phyloP scores from a whole-genome alignment of 2,113 vertebrate genomes.

The Thomomys bottae region DNA sequence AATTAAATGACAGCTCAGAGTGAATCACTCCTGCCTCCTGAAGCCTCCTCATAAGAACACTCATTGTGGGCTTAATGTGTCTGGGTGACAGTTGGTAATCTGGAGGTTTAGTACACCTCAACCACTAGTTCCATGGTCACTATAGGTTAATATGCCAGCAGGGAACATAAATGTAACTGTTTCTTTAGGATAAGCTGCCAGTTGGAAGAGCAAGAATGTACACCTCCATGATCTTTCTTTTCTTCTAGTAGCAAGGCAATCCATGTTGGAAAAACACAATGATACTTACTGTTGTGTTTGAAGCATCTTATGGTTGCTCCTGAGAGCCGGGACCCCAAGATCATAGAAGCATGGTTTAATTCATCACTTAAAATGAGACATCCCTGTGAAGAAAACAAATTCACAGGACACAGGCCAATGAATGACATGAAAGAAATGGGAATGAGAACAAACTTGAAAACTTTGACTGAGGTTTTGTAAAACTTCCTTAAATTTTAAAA shows the following conservation, averaged over 20 bases:
- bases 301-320: conserved; percentile 93
- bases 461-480: neutral
- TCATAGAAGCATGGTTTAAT: conserved; percentile 94
- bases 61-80: conserved; percentile 20
- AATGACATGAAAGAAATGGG: neutral
- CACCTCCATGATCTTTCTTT: conserved; percentile 16
- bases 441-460: neutral
- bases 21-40: conserved; percentile 1
- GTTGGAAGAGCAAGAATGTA: conserved; percentile 46
- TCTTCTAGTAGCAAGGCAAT: neutral
- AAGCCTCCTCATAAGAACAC: neutral
- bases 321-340: conserved; percentile 94
- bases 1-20: conserved; percentile 26
- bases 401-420: neutral
- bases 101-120: conserved; percentile 30
- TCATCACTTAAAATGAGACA: conserved; percentile 97
- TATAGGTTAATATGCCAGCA: conserved; percentile 62
- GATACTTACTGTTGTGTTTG: conserved; percentile 97
- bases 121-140: conserved; percentile 64
- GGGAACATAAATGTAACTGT: conserved; percentile 52
- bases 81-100: conserved; percentile 52
- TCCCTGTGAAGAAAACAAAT: conserved; percentile 86
- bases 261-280: neutral
- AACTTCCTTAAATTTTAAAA: conserved; percentile 18
- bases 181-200: conserved; percentile 21